Conservation (phyloP, 2,113 vertebrate species). For the Hystrix cristata region DNA sequence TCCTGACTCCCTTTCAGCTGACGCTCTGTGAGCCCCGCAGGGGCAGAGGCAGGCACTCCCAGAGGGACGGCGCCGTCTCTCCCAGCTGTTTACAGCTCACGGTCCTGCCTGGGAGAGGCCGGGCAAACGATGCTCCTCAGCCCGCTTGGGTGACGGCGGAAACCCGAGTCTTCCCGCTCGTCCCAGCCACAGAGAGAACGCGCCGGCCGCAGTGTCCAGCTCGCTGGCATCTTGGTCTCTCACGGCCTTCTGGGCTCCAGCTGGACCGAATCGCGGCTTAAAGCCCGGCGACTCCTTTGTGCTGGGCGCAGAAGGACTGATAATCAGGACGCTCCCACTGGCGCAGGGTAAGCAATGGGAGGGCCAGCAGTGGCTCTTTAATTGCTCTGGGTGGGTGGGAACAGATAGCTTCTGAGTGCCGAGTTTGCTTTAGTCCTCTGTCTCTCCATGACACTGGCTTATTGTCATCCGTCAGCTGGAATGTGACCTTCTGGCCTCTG, state of each 20-base stretch:
- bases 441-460: neutral
- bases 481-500: neutral
- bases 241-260: neutral
- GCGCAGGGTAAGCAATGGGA: neutral
- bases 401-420: rapidly evolving
- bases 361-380: neutral
- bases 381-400: rapidly evolving
- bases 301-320: neutral
- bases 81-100: neutral
- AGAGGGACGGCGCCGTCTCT: too few relatives aligned
- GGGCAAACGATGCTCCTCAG: neutral
- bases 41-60: too few relatives aligned
- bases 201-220: neutral
- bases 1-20: neutral
- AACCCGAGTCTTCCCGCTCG: neutral
- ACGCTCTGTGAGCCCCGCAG: neutral
- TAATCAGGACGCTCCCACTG: neutral
- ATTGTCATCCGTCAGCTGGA: neutral
- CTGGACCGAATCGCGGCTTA: neutral
- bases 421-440: neutral
- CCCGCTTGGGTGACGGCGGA: neutral
- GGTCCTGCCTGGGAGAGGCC: neutral
- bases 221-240: neutral
- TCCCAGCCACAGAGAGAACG: too few relatives aligned
- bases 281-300: neutral